These are phyloP conservation scores for Serripes groenlandicus DNA, from an alignment of 2,888 invertebrate species.

Conservation along the genomic window DNA sequence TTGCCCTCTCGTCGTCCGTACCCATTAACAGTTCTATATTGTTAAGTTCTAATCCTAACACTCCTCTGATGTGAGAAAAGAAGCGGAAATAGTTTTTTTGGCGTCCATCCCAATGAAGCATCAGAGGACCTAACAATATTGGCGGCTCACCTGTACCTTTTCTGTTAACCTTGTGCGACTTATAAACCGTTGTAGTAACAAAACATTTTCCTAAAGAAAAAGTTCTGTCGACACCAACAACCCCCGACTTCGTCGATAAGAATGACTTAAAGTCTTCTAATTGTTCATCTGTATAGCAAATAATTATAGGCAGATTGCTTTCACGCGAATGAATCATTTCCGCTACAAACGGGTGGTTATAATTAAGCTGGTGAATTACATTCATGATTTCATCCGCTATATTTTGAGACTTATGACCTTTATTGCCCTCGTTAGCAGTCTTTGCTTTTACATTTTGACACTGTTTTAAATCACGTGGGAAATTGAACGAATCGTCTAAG, in stretches of 20 bases:
- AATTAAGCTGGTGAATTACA: constrained; percentile 1
- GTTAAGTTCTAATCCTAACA: background rate
- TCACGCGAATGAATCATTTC: background rate
- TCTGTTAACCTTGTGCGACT: background rate
- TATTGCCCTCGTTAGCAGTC: background rate
- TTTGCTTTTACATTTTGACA: constrained; percentile 14
- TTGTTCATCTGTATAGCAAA: constrained; percentile 33
- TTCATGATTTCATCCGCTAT: constrained; percentile 4
- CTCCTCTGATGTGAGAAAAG: background rate
- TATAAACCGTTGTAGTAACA: background rate
- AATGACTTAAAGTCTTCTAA: constrained; percentile 14
- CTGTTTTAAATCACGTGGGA: constrained; percentile 17
- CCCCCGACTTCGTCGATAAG: background rate
- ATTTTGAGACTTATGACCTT: background rate
- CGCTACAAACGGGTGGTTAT: constrained; percentile 8
- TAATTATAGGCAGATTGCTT: constrained; percentile 5
- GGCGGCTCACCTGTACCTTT: background rate
- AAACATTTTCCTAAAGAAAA: background rate
- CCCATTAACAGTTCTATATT: background rate
- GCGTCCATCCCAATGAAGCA: background rate
- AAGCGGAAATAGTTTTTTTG: background rate
- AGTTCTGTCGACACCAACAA: constrained; percentile 5
- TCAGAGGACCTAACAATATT: background rate
- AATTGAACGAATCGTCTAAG: background rate
- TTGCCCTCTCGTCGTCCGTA: background rate